Conservation (phyloP, 2,113 vertebrate species). For the Oreochromis aureus region DNA sequence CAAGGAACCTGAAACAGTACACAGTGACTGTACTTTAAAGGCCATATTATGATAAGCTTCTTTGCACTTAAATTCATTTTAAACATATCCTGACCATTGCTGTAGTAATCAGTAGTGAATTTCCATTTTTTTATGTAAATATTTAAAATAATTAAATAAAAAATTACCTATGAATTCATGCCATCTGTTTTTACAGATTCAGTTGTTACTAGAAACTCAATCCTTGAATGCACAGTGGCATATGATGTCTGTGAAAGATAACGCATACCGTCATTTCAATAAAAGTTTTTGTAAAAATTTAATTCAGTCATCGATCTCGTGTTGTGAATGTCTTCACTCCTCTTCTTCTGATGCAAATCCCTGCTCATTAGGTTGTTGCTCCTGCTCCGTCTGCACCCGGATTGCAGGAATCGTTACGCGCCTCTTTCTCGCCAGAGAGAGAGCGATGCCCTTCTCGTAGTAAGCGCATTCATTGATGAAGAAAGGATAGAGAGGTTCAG, state of each 20-base stretch:
- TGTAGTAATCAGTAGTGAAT: conserved; percentile 9
- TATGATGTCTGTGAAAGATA: conserved; percentile 27
- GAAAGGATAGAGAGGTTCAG: conserved; percentile 61
- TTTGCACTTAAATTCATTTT: conserved; percentile 47
- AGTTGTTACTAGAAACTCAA: not conserved
- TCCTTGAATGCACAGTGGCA: not conserved
- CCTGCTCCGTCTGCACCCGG: conserved; percentile 14
- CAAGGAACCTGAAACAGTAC: not conserved
- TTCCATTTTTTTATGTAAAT: conserved; percentile 36
- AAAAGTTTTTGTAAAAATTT: conserved; percentile 28
- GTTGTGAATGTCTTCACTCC: not conserved
- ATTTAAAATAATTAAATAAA: not conserved
- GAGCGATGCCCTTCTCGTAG: conserved; percentile 68
- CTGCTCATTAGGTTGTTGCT: not conserved
- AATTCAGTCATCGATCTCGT: conserved; percentile 1
- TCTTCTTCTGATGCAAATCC: conserved; percentile 34
- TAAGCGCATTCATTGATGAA: conserved; percentile 72
- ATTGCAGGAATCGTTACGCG: conserved; percentile 44
- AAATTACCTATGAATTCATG: not conserved
- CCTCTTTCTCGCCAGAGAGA: conserved; percentile 57
- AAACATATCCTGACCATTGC: conserved; percentile 31
- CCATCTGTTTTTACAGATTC: not conserved
- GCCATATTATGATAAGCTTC: conserved; percentile 28
- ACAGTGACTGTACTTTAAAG: conserved; percentile 55
- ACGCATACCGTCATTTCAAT: conserved; percentile 17